Percentiles rank a stretch among this genome's conserved stretches.
phyloP scores from a whole-genome alignment of 2,113 vertebrate species.

The Microtus montanus region DNA sequence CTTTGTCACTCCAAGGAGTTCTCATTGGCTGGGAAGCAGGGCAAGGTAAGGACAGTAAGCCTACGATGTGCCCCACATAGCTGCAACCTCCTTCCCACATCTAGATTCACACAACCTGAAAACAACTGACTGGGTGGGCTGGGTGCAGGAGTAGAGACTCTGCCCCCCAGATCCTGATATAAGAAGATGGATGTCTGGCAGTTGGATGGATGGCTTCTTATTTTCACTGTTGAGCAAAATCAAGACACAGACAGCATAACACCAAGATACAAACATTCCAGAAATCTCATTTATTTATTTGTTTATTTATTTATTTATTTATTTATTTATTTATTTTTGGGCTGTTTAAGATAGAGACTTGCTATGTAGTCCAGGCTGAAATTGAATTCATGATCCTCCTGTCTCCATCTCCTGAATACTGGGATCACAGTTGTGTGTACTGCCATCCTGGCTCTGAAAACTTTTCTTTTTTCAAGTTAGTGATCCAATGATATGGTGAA shows the following conservation, averaged over 20 bases:
- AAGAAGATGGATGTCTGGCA: neutral
- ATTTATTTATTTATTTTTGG: neutral
- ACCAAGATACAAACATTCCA: neutral
- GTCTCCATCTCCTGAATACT: neutral
- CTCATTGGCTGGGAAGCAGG: neutral
- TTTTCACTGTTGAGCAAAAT: constrained; percentile 13
- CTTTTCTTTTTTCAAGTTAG: neutral
- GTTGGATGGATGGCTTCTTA: neutral
- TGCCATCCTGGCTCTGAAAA: neutral
- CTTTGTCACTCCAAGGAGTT: neutral
- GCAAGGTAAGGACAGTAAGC: neutral
- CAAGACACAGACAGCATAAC: neutral
- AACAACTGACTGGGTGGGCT: neutral
- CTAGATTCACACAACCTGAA: neutral
- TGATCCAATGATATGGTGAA: neutral
- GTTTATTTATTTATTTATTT: neutral
- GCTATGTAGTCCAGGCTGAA: neutral
- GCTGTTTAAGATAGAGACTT: neutral
- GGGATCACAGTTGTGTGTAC: neutral
- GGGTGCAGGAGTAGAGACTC: no score
- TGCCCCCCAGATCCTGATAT: neutral
- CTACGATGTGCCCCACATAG: no score
- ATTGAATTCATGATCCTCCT: neutral
- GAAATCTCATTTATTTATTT: neutral
- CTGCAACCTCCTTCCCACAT: neutral